A percentile compares a stretch with the other conserved stretches of the same genome.
Evolutionary conservation across 2,113 vertebrate species (phyloP).

Genomic region (Oreotragus oreotragus): DNA sequence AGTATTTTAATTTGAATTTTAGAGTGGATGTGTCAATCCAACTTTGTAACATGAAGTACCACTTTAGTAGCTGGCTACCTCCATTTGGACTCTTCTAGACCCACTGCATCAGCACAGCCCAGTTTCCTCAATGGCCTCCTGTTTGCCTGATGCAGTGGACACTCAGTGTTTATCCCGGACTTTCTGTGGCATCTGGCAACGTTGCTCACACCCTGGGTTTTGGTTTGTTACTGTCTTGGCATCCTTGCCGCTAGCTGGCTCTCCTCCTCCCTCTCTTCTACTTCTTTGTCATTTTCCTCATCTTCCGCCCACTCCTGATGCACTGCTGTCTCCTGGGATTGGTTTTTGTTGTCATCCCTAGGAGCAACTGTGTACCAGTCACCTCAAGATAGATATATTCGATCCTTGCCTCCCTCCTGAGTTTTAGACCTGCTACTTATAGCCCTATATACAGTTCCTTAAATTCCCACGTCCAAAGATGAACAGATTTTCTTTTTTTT

Average conservation of each 20-base stretch:
- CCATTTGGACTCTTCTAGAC: background rate
- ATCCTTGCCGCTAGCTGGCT: background rate
- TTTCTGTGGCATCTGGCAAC: background rate
- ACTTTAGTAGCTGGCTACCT: background rate
- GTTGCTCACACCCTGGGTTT: background rate
- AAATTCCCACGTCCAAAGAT: background rate
- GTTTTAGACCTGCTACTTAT: background rate
- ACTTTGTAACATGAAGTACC: background rate
- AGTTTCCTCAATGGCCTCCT: background rate
- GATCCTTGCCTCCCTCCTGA: background rate
- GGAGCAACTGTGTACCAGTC: accelerated
- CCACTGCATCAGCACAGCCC: too few relatives aligned
- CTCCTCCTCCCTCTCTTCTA: background rate
- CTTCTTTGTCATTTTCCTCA: background rate
- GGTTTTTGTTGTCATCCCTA: background rate
- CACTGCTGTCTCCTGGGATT: background rate
- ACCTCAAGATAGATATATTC: background rate
- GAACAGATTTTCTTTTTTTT: background rate
- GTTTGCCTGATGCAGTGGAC: background rate
- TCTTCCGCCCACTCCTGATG: background rate
- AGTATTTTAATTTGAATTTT: background rate
- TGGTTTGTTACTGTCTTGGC: background rate
- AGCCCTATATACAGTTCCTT: too few relatives aligned
- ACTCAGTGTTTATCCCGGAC: background rate
- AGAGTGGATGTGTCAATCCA: background rate